Base-by-base conservation (phyloP, 2,888 invertebrate genomes). In the Abrostola tripartita region DNA sequence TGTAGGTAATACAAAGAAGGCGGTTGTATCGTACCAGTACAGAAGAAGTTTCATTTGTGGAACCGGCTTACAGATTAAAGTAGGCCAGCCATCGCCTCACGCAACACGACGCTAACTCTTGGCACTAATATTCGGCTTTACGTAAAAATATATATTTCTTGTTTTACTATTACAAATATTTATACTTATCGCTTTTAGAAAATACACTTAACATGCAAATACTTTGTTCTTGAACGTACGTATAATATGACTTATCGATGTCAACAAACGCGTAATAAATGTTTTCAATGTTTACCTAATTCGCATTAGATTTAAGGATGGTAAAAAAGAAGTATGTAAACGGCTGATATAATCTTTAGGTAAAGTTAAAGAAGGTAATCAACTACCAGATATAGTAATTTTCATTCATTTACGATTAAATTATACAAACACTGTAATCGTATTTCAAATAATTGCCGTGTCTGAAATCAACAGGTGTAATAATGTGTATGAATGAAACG, bases 21-120 rank as follows among this genome's bases (percentile, higher is more conserved):
- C 78, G 73, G 75, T 74, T 76, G 74, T 67, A 74, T 80, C 84
- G 80, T 79, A 84, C 77, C 62, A 76, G 68, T 71, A 65, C 66
- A 68, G 79, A 83, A 83, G 83, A 84, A 85, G 85, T 88, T 85
- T 85, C 77, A 74, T 85, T 84, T 72, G 74, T 76, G 79, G 76
- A 83, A 84, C 81, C 86, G 81, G 83, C 82, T 84, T 76, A 81
- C 82, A 69, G 80, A 82, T 78, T 78, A 79, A 87, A 85, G 82
- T 90, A 88, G 90, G 90, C 83, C 90, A 79, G 58, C 81, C 71
- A 78, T 84, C 81, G 80, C 58, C 79, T 84, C 90, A 89, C 89
- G 89, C 89, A 83, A 88, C 78, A 81, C 67, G 67, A 40, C 60
- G 71, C 65, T 67, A 74, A 64, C 71, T 78, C 76, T 81, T 81